A percentile compares a stretch with the other conserved stretches of the same genome.
Evolutionary conservation across 1,140 invertebrate genomes (phyloP).

Genomic region (Lucilia cuprina): DNA sequence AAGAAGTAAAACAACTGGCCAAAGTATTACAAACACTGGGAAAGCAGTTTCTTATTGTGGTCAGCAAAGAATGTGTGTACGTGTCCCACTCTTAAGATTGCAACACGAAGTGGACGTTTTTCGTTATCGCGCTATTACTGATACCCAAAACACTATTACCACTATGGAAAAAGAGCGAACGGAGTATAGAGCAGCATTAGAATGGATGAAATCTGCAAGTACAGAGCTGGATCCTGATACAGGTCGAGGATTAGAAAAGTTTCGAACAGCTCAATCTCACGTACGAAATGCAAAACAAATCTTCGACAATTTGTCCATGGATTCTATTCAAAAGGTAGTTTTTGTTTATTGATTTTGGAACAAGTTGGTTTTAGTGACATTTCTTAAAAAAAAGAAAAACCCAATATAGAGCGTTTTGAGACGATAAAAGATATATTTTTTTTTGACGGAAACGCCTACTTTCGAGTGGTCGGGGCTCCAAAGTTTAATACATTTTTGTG

Average conservation of each 20-base stretch:
- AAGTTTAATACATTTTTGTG: too few relatives aligned
- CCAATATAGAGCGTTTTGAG: too few relatives aligned
- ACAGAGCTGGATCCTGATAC: constrained; percentile 97
- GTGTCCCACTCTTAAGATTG: constrained; percentile 86
- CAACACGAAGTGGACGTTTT: constrained; percentile 98
- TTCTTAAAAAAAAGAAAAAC: too few relatives aligned
- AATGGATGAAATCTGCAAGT: constrained; percentile 99
- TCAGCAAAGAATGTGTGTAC: constrained; percentile 88
- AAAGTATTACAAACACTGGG: constrained; percentile 92
- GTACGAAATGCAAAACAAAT: constrained; percentile 79
- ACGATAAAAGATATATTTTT: too few relatives aligned
- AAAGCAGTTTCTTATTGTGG: constrained; percentile 95
- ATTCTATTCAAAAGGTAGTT: constrained; percentile 90
- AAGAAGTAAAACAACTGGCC: constrained; percentile 80
- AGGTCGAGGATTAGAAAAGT: constrained; percentile 93
- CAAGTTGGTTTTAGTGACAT: too few relatives aligned
- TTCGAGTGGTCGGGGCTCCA: too few relatives aligned
- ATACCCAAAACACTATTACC: constrained; percentile 80
- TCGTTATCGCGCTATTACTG: constrained; percentile 88
- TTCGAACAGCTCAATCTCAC: constrained; percentile 85
- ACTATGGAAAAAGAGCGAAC: constrained; percentile 92
- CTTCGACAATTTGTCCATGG: constrained; percentile 94
- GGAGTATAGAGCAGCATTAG: constrained; percentile 94
- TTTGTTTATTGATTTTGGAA: too few relatives aligned
- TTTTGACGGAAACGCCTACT: too few relatives aligned